phyloP scores from a whole-genome alignment of 2,888 invertebrate genomes.

The Eupithecia abbreviata region DNA sequence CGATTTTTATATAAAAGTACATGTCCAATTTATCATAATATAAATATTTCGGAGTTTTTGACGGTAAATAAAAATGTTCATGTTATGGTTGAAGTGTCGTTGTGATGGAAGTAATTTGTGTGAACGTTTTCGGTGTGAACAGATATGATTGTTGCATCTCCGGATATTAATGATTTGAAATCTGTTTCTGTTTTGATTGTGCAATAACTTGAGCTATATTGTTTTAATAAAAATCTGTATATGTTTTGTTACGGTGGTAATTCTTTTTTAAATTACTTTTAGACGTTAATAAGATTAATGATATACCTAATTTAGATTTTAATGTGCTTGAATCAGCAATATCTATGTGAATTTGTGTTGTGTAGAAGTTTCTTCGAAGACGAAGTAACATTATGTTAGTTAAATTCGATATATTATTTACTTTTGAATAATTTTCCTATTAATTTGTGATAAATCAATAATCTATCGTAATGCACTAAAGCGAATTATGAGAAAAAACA shows the following conservation, averaged over 20 bases:
- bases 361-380: not conserved
- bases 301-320: not conserved
- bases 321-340: not conserved
- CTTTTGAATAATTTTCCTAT: not conserved
- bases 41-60: not conserved
- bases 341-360: not conserved
- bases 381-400: not conserved
- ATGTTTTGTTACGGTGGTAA: not conserved
- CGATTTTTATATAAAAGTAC: not conserved
- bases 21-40: too few species aligned
- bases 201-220: not conserved
- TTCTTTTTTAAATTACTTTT: not conserved
- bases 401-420: not conserved
- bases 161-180: not conserved
- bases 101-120: not conserved
- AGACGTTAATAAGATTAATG: not conserved
- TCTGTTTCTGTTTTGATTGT: not conserved
- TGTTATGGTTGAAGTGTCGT: not conserved
- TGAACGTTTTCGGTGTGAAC: not conserved
- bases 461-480: conserved; percentile 16
- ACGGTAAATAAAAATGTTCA: not conserved
- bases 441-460: conserved; percentile 13
- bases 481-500: conserved; percentile 36
- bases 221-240: not conserved
- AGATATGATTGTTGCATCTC: not conserved